A percentile compares a stretch with the other conserved stretches of the same genome.
These are phyloP conservation scores for Zenarchopterus dispar DNA, from an alignment of 2,797 vertebrate genomes.

Conservation along the genomic window DNA sequence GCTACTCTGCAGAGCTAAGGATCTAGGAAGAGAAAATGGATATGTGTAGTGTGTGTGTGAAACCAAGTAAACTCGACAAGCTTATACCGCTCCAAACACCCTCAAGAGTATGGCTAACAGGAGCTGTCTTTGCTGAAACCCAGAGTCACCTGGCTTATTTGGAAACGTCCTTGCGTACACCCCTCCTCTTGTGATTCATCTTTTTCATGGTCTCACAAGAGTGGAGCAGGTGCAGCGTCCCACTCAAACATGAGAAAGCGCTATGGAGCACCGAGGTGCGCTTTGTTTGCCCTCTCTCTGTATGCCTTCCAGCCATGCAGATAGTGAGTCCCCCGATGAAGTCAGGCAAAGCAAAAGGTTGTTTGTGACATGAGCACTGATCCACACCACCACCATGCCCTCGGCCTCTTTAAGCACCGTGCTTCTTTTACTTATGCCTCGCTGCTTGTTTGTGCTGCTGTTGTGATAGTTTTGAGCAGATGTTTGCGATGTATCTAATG, in stretches of 20 bases:
- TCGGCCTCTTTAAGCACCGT: conserved; percentile 17
- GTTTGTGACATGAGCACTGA: conserved; percentile 62
- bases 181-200: conserved; percentile 42
- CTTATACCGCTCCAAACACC: conserved; percentile 54
- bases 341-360: conserved; percentile 55
- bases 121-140: conserved; percentile 17
- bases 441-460: conserved; percentile 17
- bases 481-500: conserved; percentile 24
- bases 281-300: conserved; percentile 61
- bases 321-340: conserved; percentile 47
- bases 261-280: conserved; percentile 34
- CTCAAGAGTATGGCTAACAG: conserved; percentile 30
- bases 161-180: conserved; percentile 50
- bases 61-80: conserved; percentile 70
- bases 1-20: conserved; percentile 42
- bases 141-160: conserved; percentile 44
- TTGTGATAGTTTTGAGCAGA: conserved; percentile 21
- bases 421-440: conserved; percentile 21
- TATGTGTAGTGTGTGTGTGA: conserved; percentile 57
- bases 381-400: conserved; percentile 34
- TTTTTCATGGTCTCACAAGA: conserved; percentile 37
- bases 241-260: conserved; percentile 52
- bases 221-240: conserved; percentile 56
- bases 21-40: conserved; percentile 62
- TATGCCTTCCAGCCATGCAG: conserved; percentile 57